Evolutionary conservation across 2,797 vertebrate species (phyloP).

Genomic region (Phataginus tetradactyla): DNA sequence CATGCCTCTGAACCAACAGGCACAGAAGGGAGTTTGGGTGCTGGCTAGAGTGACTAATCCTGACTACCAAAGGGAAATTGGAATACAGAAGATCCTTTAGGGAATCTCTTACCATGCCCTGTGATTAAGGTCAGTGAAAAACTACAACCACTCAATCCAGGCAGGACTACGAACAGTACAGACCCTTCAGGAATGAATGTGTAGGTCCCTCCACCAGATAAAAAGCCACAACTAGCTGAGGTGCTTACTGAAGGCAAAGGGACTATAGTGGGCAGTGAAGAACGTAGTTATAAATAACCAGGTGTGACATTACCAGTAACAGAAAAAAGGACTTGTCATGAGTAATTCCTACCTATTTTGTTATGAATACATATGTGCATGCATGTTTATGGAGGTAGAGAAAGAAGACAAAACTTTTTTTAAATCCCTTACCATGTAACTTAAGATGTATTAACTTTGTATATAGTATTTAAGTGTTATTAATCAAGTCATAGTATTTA

Average conservation of each 20-base stretch:
- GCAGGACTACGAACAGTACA: neutral
- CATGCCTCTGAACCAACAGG: neutral
- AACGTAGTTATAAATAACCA: neutral
- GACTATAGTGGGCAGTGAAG: neutral
- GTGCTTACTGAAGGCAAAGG: neutral
- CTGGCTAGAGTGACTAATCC: neutral
- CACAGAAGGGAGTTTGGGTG: neutral
- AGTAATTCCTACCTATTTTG: neutral
- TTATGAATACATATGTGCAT: neutral
- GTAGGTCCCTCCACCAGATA: neutral
- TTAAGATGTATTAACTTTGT: neutral
- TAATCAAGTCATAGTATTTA: neutral
- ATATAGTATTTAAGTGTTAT: neutral
- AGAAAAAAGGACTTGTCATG: neutral
- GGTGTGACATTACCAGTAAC: neutral
- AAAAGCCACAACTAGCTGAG: neutral
- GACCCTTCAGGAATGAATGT: neutral
- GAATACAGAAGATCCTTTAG: neutral
- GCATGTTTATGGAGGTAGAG: neutral
- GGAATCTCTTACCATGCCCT: neutral
- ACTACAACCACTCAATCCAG: neutral
- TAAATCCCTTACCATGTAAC: neutral
- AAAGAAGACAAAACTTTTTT: neutral
- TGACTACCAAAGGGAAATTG: neutral
- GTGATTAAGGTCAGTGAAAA: neutral